These are phyloP conservation scores for Acrocephalus scirpaceus DNA, from an alignment of 2,797 vertebrate species.

Conservation along the genomic window DNA sequence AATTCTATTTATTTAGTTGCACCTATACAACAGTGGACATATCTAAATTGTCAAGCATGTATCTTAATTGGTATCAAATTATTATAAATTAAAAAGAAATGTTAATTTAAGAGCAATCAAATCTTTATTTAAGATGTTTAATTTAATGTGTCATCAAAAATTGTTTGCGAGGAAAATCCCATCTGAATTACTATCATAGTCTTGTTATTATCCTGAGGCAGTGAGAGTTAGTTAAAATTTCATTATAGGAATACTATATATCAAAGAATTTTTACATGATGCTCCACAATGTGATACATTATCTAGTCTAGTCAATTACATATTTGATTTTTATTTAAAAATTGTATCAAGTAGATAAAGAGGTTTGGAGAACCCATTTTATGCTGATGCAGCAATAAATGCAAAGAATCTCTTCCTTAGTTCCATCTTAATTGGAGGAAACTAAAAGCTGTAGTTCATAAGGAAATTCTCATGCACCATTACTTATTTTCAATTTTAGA, in stretches of 20 bases:
- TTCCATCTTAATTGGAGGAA: background rate
- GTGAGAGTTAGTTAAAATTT: background rate
- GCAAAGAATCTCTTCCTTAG: background rate
- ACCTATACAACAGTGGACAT: background rate
- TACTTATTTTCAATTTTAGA: conserved; percentile 10
- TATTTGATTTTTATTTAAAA: conserved; percentile 40
- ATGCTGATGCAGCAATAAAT: background rate
- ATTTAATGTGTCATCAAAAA: background rate
- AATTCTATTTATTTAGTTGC: background rate
- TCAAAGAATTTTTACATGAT: conserved; percentile 1
- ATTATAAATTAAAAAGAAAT: background rate
- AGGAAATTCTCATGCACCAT: background rate
- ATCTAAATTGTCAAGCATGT: background rate
- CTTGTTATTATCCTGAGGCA: background rate
- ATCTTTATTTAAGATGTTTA: conserved; percentile 8
- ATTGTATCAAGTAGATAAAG: background rate
- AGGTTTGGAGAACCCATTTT: background rate
- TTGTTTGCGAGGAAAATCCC: background rate
- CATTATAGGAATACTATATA: background rate
- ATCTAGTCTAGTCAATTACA: background rate
- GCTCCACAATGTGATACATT: background rate
- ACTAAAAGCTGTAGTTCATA: conserved; percentile 2
- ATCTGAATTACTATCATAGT: background rate
- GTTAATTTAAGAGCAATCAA: background rate
- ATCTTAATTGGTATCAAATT: background rate